These are phyloP conservation scores for Sminthurides aquaticus DNA, from an alignment of 2,888 invertebrate genomes.

Conservation along the genomic window DNA sequence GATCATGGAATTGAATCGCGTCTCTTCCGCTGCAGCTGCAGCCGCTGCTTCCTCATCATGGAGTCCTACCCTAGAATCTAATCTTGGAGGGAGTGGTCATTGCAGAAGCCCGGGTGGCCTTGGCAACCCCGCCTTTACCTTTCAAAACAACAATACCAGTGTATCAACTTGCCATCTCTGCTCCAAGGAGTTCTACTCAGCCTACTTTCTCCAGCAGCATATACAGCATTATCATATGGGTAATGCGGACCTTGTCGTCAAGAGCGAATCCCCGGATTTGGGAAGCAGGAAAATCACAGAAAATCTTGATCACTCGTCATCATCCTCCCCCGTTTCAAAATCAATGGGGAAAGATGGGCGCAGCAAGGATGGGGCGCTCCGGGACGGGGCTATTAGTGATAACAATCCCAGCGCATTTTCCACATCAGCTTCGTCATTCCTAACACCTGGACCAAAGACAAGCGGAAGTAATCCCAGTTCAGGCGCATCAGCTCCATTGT, in stretches of 20 bases:
- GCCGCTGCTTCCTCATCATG: constrained; percentile 23
- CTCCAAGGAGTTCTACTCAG: constrained; percentile 63
- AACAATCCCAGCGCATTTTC: background rate
- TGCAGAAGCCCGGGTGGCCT: background rate
- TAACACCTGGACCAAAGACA: constrained; percentile 4
- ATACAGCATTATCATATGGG: constrained; percentile 56
- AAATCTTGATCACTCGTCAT: constrained; percentile 48
- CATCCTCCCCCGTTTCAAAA: constrained; percentile 3
- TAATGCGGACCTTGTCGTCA: background rate
- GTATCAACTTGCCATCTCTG: constrained; percentile 58
- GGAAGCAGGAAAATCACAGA: constrained; percentile 7
- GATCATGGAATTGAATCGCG: constrained; percentile 78
- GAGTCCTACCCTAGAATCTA: constrained; percentile 33
- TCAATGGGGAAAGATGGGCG: no score
- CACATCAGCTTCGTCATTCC: background rate
- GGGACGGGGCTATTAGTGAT: background rate
- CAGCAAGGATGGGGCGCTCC: no score
- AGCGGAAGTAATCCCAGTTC: background rate
- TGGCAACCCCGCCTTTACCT: constrained; percentile 30
- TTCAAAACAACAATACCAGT: background rate
- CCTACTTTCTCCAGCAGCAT: constrained; percentile 64
- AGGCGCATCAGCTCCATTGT: constrained; percentile 11
- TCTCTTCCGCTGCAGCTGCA: constrained; percentile 50
- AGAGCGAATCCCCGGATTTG: background rate
- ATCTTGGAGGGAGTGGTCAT: constrained; percentile 24